Evolutionary conservation across 37 sponge, comb jelly and placozoan species (phyloP).

Genomic region (Halichondria panicea): DNA sequence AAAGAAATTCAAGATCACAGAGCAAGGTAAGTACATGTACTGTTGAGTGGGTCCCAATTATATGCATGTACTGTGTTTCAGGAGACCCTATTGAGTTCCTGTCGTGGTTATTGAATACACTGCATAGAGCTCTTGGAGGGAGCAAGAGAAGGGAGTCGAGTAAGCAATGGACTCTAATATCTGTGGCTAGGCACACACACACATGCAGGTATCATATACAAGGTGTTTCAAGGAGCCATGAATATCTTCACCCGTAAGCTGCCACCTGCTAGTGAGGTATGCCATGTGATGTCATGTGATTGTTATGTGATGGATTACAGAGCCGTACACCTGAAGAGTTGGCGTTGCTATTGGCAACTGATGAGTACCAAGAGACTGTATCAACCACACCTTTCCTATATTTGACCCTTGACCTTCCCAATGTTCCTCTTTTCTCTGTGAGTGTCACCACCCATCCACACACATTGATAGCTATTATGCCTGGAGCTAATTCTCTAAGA

Average conservation of each 20-base stretch:
- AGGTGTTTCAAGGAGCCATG: conserved; percentile 80
- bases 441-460: not conserved
- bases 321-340: conserved; percentile 47
- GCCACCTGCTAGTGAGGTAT: conserved; percentile 60
- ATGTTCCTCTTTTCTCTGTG: conserved; percentile 92
- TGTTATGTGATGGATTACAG: too few relatives aligned
- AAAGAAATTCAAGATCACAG: conserved; percentile 95
- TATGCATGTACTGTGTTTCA: conserved; percentile 7
- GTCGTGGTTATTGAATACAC: conserved; percentile 91
- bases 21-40: conserved; percentile 81
- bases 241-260: conserved; percentile 72
- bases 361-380: conserved; percentile 76
- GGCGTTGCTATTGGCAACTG: conserved; percentile 45
- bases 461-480: too few relatives aligned
- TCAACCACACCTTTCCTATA: conserved; percentile 82
- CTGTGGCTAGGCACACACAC: conserved; percentile 1
- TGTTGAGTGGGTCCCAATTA: not conserved
- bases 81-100: conserved; percentile 97
- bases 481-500: too few relatives aligned
- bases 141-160: conserved; percentile 31
- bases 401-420: conserved; percentile 92
- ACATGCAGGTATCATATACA: conserved; percentile 45
- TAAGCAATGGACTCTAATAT: not conserved
- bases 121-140: conserved; percentile 82
- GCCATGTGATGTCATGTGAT: too few relatives aligned